Evolutionary conservation across 2,797 vertebrate genomes (phyloP).

Genomic region (Helarctos malayanus): DNA sequence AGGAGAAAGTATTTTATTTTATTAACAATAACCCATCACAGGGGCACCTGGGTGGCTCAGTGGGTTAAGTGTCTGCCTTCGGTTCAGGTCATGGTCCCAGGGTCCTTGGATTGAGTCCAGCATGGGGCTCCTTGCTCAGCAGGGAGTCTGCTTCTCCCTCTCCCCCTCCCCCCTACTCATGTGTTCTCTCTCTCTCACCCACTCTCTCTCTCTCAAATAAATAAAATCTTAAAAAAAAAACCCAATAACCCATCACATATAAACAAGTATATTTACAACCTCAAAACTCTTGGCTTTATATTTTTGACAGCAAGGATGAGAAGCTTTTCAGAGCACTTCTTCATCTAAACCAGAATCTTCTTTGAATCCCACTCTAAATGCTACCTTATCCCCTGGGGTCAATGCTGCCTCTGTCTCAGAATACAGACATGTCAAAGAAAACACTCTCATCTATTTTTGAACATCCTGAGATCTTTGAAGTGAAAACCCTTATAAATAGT

Average conservation of each 20-base stretch:
- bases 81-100: too few relatives aligned
- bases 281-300: neutral
- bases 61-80: too few relatives aligned
- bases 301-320: neutral
- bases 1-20: neutral
- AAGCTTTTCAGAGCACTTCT: neutral
- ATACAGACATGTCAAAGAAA: neutral
- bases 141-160: too few relatives aligned
- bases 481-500: neutral
- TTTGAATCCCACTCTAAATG: neutral
- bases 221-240: neutral
- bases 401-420: neutral
- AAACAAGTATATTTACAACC: neutral
- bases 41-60: too few relatives aligned
- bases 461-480: neutral
- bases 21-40: neutral
- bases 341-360: neutral
- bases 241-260: neutral
- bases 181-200: too few relatives aligned
- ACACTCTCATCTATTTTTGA: neutral
- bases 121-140: too few relatives aligned
- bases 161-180: neutral
- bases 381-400: neutral
- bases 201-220: neutral
- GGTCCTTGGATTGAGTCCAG: too few relatives aligned